Evolutionary conservation across 2,888 invertebrate species (phyloP).

Genomic region (Rhaphigaster nebulosa): DNA sequence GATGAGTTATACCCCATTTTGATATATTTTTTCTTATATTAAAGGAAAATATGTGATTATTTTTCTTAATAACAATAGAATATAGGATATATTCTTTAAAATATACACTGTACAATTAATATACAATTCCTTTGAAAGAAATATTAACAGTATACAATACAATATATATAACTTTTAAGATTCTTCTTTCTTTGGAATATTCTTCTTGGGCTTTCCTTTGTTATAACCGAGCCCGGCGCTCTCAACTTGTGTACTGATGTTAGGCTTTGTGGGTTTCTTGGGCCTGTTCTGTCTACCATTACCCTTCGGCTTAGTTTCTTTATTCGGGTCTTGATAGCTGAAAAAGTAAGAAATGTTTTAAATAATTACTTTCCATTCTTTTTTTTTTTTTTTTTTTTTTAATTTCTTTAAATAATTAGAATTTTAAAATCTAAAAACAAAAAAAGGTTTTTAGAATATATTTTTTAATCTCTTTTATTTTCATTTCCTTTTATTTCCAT

Average conservation of each 20-base stretch:
- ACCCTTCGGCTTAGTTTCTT: slow-evolving; percentile 33
- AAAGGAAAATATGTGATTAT: background rate
- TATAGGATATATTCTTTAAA: background rate
- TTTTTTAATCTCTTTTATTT: too few relatives aligned
- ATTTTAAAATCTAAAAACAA: too few relatives aligned
- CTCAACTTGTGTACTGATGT: slow-evolving; percentile 8
- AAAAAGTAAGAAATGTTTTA: background rate
- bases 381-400: too few relatives aligned
- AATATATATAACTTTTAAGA: background rate
- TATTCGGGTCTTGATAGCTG: slow-evolving; percentile 59
- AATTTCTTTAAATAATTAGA: too few relatives aligned
- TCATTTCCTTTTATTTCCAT: too few relatives aligned
- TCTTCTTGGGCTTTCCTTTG: slow-evolving; percentile 52
- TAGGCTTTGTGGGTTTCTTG: slow-evolving; percentile 43
- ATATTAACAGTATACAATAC: background rate
- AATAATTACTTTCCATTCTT: background rate
- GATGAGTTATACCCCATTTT: too few relatives aligned
- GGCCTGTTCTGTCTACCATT: slow-evolving; percentile 52
- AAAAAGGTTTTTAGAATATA: too few relatives aligned
- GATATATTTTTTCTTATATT: background rate
- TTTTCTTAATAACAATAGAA: background rate
- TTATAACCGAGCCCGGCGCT: slow-evolving; percentile 17
- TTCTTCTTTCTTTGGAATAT: background rate
- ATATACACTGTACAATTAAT: slow-evolving; percentile 12
- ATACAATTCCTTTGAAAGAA: background rate